Evolutionary conservation across 2,113 vertebrate genomes (phyloP).

Genomic region (Chloropsis hardwickii): DNA sequence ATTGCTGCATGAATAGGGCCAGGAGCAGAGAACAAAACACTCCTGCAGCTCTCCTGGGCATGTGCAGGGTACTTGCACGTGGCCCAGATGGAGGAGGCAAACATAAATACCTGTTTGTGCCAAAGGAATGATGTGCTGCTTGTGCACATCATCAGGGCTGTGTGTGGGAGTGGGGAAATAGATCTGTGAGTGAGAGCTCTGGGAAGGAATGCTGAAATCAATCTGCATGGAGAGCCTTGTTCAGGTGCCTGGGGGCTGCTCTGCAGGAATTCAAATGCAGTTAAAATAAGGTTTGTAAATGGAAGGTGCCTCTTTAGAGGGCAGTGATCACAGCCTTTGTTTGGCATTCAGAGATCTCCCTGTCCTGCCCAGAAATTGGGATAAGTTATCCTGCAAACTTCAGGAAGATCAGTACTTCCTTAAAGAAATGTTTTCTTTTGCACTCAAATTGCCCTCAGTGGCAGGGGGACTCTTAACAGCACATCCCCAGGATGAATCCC

Average conservation of each 20-base stretch:
- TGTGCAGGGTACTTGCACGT: fast-evolving
- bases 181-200: background rate
- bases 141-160: fast-evolving
- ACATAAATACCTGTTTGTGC: background rate
- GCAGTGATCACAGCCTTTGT: background rate
- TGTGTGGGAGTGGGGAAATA: background rate
- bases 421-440: background rate
- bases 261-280: background rate
- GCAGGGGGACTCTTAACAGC: no score
- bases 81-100: background rate
- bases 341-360: background rate
- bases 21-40: background rate
- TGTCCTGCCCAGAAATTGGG: background rate
- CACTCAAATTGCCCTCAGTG: background rate
- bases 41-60: background rate
- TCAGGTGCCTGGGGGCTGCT: background rate
- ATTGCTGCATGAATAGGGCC: fast-evolving
- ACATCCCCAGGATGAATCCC: background rate
- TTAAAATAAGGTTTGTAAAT: background rate
- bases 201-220: background rate
- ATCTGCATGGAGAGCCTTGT: background rate
- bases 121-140: background rate
- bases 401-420: background rate
- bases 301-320: background rate
- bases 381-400: background rate